Percentiles rank a stretch among this genome's conserved stretches.
phyloP scores from a whole-genome alignment of 2,888 invertebrate genomes.

The Agriotes lineatus region DNA sequence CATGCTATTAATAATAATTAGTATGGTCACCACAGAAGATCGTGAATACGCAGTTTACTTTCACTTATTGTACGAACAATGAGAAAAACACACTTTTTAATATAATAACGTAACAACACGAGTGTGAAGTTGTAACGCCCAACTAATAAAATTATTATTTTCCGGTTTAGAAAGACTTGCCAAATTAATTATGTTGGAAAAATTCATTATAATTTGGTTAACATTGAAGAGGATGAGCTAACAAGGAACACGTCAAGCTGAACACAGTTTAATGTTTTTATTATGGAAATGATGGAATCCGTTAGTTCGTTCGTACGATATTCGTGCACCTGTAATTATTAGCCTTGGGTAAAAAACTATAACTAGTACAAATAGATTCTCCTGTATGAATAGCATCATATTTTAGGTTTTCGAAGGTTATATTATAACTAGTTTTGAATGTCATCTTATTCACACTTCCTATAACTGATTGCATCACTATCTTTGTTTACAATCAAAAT shows the following conservation, averaged over 20 bases:
- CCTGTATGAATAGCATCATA: slow-evolving; percentile 11
- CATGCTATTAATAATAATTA: slow-evolving; percentile 17
- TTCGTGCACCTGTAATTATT: neutral
- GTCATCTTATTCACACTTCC: slow-evolving; percentile 16
- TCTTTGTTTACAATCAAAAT: neutral
- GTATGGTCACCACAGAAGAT: slow-evolving; percentile 23
- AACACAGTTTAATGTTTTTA: neutral
- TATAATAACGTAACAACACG: neutral
- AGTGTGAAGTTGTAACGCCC: neutral
- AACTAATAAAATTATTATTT: too few relatives aligned
- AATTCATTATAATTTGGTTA: neutral
- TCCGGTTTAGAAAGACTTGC: neutral
- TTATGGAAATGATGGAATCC: neutral
- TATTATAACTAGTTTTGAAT: slow-evolving; percentile 10
- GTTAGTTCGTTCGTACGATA: neutral
- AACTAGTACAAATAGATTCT: slow-evolving; percentile 15
- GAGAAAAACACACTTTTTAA: neutral
- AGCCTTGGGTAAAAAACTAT: slow-evolving; percentile 15
- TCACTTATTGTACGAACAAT: slow-evolving; percentile 26
- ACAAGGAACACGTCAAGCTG: neutral
- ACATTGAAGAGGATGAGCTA: neutral
- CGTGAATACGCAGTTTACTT: slow-evolving; percentile 31
- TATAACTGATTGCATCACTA: neutral
- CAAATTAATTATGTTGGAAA: neutral
- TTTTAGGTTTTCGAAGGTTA: neutral